phyloP scores from a whole-genome alignment of 2,113 vertebrate species.

The Sula dactylatra region DNA sequence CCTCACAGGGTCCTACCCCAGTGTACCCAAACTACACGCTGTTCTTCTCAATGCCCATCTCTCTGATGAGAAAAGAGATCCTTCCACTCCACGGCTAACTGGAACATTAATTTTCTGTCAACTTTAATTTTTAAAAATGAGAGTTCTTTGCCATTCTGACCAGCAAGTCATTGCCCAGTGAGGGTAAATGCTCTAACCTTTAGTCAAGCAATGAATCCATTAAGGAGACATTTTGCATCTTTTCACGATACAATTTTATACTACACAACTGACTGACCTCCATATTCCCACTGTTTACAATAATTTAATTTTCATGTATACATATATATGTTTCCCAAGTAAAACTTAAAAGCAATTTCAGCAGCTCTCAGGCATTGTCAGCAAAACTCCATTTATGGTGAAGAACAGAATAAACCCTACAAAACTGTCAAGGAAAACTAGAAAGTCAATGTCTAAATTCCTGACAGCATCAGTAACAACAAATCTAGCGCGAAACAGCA shows the following conservation, averaged over 20 bases:
- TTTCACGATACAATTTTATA: neutral
- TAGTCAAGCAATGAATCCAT: neutral
- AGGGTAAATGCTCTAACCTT: neutral
- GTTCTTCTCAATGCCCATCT: neutral
- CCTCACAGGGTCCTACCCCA: neutral
- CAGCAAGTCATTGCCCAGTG: neutral
- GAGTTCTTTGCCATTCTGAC: neutral
- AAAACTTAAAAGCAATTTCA: neutral
- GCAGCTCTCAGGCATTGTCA: slow-evolving; percentile 25
- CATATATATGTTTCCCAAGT: neutral
- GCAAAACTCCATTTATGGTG: slow-evolving; percentile 5
- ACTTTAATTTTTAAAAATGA: neutral
- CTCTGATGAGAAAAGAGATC: neutral
- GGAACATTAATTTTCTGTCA: neutral
- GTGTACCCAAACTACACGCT: neutral
- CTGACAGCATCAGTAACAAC: slow-evolving; percentile 14
- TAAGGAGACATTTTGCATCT: neutral
- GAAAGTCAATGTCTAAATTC: slow-evolving; percentile 5
- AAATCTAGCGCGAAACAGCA: slow-evolving; percentile 42
- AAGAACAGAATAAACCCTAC: slow-evolving; percentile 45
- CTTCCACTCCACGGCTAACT: neutral
- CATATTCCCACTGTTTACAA: neutral
- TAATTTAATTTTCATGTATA: neutral
- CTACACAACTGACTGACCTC: neutral
- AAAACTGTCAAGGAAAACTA: slow-evolving; percentile 50